These are phyloP conservation scores for Otolemur garnettii DNA, from an alignment of 2,113 vertebrate species.

Conservation along the genomic window DNA sequence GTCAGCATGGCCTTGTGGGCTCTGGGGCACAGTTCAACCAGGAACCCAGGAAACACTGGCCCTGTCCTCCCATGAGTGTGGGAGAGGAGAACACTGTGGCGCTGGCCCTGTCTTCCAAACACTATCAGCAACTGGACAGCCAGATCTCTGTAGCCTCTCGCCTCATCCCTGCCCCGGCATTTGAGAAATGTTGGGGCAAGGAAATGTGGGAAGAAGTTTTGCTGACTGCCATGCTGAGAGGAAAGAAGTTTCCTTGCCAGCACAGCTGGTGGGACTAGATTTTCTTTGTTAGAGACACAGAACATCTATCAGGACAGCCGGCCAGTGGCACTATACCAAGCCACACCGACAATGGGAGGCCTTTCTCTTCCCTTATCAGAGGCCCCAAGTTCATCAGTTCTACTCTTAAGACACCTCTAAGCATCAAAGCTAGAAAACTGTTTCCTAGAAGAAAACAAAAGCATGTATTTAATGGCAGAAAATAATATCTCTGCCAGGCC, in stretches of 20 bases:
- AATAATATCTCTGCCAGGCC: background rate
- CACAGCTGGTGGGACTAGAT: background rate
- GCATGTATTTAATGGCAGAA: background rate
- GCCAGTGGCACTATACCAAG: background rate
- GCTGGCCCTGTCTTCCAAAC: background rate
- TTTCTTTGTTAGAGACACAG: background rate
- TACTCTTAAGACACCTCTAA: background rate
- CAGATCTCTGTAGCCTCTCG: background rate
- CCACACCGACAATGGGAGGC: background rate
- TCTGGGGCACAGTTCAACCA: background rate
- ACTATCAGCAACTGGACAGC: background rate
- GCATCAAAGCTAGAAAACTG: background rate
- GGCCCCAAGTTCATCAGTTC: background rate
- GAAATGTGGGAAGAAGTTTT: background rate
- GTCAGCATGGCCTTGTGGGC: background rate
- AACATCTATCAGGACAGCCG: background rate
- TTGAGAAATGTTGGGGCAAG: background rate
- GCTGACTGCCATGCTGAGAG: rapidly evolving
- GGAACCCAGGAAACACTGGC: background rate
- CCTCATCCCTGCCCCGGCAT: background rate
- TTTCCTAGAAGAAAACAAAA: background rate
- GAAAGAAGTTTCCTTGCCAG: background rate
- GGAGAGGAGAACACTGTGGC: rapidly evolving
- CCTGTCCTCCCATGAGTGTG: rapidly evolving
- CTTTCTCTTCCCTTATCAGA: background rate